These are phyloP conservation scores for Azemiops feae DNA, from an alignment of 2,113 vertebrate species.

Conservation along the genomic window DNA sequence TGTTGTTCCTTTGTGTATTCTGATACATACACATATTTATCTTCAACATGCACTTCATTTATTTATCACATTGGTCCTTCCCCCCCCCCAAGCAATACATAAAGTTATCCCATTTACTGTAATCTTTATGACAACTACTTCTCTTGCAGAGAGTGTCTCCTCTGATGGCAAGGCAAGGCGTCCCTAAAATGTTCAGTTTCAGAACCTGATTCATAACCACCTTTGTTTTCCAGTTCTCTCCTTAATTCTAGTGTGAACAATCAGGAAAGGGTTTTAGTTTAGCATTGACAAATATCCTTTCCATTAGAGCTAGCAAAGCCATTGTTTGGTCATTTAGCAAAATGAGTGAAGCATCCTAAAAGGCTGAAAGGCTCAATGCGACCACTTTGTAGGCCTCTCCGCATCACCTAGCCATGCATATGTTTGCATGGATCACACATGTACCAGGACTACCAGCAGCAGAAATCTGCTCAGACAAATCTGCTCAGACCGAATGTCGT, in stretches of 20 bases:
- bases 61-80: background rate
- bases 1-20: background rate
- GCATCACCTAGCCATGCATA: background rate
- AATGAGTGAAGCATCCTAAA: background rate
- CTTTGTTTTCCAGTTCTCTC: background rate
- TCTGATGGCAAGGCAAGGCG: background rate
- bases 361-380: background rate
- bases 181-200: background rate
- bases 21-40: background rate
- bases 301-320: background rate
- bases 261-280: background rate
- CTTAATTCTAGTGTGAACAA: background rate
- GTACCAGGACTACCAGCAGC: background rate
- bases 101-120: background rate
- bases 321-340: background rate
- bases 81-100: too few species aligned
- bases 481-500: background rate
- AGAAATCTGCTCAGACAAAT: background rate
- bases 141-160: background rate
- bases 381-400: background rate
- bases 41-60: background rate
- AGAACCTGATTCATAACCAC: background rate
- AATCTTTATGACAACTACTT: background rate
- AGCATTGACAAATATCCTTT: background rate
- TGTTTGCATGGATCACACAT: background rate